phyloP scores from a whole-genome alignment of 2,888 invertebrate genomes.

The Helobdella robusta region DNA sequence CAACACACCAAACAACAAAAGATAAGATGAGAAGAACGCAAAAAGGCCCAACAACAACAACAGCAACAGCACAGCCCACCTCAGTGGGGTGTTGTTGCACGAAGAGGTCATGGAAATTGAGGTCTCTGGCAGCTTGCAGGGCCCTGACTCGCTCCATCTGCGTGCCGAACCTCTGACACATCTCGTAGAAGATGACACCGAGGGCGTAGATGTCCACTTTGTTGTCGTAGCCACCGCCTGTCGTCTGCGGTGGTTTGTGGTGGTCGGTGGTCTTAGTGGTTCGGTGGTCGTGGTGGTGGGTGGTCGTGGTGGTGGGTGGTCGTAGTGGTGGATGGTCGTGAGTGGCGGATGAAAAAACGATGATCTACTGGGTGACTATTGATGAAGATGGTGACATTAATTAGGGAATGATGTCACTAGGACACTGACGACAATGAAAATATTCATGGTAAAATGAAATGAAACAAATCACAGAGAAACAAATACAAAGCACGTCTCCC shows the following conservation, averaged over 20 bases:
- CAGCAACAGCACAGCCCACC: slow-evolving; percentile 53
- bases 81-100: slow-evolving; percentile 59
- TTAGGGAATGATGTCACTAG: too few species aligned
- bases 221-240: slow-evolving; percentile 46
- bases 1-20: not conserved
- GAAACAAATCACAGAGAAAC: too few species aligned
- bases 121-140: slow-evolving; percentile 54
- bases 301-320: not conserved
- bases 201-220: slow-evolving; percentile 92
- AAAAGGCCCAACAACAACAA: not conserved
- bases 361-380: too few species aligned
- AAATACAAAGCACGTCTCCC: too few species aligned
- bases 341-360: too few species aligned
- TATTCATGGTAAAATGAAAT: too few species aligned
- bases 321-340: not conserved
- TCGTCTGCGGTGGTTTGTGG: slow-evolving; percentile 38
- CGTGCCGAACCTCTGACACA: slow-evolving; percentile 78
- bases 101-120: slow-evolving; percentile 62
- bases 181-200: slow-evolving; percentile 84
- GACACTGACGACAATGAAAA: too few species aligned
- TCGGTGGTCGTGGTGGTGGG: not conserved
- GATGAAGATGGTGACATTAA: too few species aligned
- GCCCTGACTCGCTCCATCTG: slow-evolving; percentile 69
- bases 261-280: not conserved
- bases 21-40: not conserved